Percentiles rank a stretch among this genome's conserved stretches.
Conservation (phyloP, 2,797 vertebrate genomes). For the Cryptoprocta ferox region DNA sequence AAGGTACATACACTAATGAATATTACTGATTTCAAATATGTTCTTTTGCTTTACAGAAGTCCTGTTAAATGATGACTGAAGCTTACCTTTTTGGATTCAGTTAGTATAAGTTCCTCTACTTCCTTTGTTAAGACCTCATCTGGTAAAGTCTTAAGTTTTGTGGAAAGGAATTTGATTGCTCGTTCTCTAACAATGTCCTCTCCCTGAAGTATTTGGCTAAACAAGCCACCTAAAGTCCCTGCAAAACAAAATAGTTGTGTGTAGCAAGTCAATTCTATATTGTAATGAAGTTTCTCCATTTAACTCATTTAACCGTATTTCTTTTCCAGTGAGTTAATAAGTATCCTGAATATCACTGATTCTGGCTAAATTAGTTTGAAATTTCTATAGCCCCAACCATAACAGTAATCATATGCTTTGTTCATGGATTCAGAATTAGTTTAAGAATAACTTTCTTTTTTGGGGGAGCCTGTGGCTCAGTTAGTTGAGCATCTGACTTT, state of each 20-base stretch:
- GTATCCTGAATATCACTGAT: neutral
- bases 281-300: neutral
- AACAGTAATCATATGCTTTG: neutral
- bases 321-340: slow-evolving; percentile 37
- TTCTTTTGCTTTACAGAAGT: neutral
- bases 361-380: neutral
- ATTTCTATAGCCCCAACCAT: neutral
- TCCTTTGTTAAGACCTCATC: slow-evolving; percentile 98
- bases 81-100: slow-evolving; percentile 96
- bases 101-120: slow-evolving; percentile 95
- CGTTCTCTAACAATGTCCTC: slow-evolving; percentile 97
- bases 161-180: slow-evolving; percentile 97
- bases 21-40: neutral
- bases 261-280: neutral
- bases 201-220: slow-evolving; percentile 98
- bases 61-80: neutral
- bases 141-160: slow-evolving; percentile 94
- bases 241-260: slow-evolving; percentile 49
- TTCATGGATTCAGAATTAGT: neutral
- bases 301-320: neutral
- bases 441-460: neutral
- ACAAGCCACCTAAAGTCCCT: slow-evolving; percentile 97
- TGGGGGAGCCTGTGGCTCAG: too few relatives aligned
- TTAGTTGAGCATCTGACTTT: too few relatives aligned
- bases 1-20: neutral